These are phyloP conservation scores for Monopis laevigella DNA, from an alignment of 2,888 invertebrate species.

Conservation along the genomic window DNA sequence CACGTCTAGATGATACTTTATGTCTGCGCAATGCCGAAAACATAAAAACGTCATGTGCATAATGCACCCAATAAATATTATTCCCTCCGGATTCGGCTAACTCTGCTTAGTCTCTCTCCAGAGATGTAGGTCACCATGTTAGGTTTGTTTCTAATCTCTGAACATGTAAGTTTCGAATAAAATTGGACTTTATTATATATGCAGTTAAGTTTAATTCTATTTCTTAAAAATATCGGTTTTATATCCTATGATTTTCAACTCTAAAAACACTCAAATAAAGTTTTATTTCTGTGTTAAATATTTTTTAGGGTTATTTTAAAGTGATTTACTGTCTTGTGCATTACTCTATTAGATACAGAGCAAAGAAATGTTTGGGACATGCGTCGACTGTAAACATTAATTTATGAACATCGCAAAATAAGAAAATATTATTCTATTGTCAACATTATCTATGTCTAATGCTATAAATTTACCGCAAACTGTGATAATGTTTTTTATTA, in stretches of 20 bases:
- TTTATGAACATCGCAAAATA: no score
- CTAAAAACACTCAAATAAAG: constrained; percentile 14
- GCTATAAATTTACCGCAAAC: no score
- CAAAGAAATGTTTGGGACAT: constrained; percentile 52
- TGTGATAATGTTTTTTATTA: no score
- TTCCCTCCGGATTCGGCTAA: constrained; percentile 52
- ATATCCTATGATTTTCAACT: constrained; percentile 17
- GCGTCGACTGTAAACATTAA: no score
- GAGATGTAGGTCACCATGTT: constrained; percentile 63
- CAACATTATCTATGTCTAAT: no score
- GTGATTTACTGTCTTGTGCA: constrained; percentile 45
- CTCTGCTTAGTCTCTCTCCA: constrained; percentile 49
- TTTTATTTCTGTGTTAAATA: constrained; percentile 15
- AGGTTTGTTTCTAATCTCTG: no score
- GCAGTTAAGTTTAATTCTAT: constrained; percentile 23
- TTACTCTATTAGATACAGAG: no score
- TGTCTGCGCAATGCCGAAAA: constrained; percentile 51
- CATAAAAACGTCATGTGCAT: constrained; percentile 65
- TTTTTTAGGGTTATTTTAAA: constrained; percentile 24
- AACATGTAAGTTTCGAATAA: constrained; percentile 15
- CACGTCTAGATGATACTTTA: constrained; percentile 24
- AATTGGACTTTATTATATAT: not conserved
- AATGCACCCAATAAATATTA: constrained; percentile 63
- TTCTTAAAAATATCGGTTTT: constrained; percentile 20
- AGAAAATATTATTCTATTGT: no score